Evolutionary conservation across 1,140 invertebrate species (phyloP), one percentile per base, ranked within the genome.

Genomic region (Periplaneta americana): DNA sequence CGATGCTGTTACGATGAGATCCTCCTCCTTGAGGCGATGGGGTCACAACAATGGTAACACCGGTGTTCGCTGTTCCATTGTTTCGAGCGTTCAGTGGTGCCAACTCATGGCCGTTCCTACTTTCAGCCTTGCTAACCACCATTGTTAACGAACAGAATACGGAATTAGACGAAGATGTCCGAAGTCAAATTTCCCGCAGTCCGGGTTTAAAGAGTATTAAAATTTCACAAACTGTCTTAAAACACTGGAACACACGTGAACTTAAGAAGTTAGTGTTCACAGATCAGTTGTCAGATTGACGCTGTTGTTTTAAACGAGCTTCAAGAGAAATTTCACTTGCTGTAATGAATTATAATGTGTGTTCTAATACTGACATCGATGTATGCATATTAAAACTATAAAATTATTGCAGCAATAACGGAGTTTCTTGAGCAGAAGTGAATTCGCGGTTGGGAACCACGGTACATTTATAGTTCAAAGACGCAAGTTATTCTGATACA

Each of bases 81-180:
- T 36, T 17, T 4, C 79, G 78, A 17, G 35, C 76, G 86, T 95
- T 95, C 83, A 96, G 87, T 18, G 94, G 94, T 81, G 94, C 93
- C 88, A 96, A 88, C 88, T 95, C 94, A 87, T 95, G 94, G 33
- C 94, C 94, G 84, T 93, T 93, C 39, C 91, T 88, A 33, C 90
- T 87, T 36, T 90, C 88, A 83, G 92, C 91, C 48, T 90, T 88
- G 36, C 89, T 86, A 34, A 90, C 86, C 85, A 57, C 76, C 78
- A 78, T 82, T 36, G 28, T 78, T 34, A 66, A n/a, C 48, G 22
- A 2, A n/a, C n/a, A n/a, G n/a, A n/a, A n/a, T n/a, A n/a, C n/a
- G n/a, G n/a, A 57, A 2, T 57, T n/a, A 57, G 28, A n/a, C 17
- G 48, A 57, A 2, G 6, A 9, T 28, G 48, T 66, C 48, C n/a